These are phyloP conservation scores for Vidua macroura DNA, from an alignment of 2,113 vertebrate genomes.

Conservation along the genomic window DNA sequence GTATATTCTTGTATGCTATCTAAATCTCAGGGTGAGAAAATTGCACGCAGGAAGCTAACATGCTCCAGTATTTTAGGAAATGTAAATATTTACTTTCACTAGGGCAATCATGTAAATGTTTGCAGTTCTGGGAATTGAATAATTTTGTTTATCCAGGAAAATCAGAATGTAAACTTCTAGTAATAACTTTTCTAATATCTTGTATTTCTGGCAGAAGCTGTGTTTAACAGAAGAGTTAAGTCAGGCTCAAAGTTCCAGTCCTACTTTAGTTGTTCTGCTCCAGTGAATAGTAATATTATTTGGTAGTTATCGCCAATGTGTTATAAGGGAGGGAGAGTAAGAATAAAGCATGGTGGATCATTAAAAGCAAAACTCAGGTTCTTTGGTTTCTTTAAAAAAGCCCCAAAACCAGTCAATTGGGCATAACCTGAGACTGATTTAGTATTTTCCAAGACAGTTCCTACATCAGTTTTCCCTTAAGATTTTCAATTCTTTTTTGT, in stretches of 20 bases:
- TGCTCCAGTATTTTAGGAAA: background rate
- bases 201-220: background rate
- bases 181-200: background rate
- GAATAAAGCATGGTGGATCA: background rate
- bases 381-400: background rate
- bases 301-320: background rate
- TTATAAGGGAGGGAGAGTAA: background rate
- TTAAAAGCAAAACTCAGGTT: background rate
- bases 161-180: background rate
- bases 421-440: background rate
- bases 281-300: background rate
- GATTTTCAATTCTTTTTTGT: background rate
- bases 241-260: background rate
- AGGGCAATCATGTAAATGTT: background rate
- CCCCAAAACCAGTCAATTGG: fast-evolving
- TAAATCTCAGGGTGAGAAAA: constrained; percentile 4
- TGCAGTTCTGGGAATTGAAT: background rate
- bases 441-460: background rate
- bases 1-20: background rate
- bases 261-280: background rate
- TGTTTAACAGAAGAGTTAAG: background rate
- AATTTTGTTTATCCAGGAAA: constrained; percentile 13
- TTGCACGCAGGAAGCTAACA: constrained; percentile 8
- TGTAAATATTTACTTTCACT: constrained; percentile 13
- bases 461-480: background rate